These are phyloP conservation scores for Mormyrus proboscirostris DNA, from an alignment of 2,797 vertebrate genomes.

Conservation along the genomic window DNA sequence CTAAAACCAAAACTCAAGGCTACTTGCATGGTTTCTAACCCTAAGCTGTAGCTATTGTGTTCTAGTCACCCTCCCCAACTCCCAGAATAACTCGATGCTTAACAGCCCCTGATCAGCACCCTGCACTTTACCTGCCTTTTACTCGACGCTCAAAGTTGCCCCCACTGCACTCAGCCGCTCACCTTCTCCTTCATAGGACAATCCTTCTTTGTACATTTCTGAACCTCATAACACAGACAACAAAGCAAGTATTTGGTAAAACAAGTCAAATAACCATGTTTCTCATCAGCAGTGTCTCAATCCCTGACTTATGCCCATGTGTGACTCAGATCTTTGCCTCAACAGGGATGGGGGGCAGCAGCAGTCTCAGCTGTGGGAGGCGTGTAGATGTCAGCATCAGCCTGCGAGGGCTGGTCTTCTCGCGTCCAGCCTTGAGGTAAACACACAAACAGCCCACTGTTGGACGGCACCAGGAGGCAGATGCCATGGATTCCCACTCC, in stretches of 20 bases:
- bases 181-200: background rate
- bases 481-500: slow-evolving; percentile 23
- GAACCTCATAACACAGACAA: background rate
- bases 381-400: background rate
- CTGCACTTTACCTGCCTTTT: background rate
- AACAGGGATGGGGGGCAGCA: background rate
- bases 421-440: background rate
- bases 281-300: background rate
- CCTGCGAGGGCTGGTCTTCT: background rate
- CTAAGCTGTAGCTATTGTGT: background rate
- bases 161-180: background rate
- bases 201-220: background rate
- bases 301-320: background rate
- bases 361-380: background rate
- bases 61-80: background rate
- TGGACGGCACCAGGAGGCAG: background rate
- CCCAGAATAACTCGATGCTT: background rate
- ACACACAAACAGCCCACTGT: slow-evolving; percentile 3
- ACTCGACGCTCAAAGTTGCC: background rate
- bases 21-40: background rate
- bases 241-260: background rate
- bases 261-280: background rate
- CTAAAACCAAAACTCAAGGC: background rate
- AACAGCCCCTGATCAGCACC: background rate
- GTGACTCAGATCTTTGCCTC: background rate